Evolutionary conservation across 2,113 vertebrate genomes (phyloP).

Genomic region (Sebastes schlegelii): DNA sequence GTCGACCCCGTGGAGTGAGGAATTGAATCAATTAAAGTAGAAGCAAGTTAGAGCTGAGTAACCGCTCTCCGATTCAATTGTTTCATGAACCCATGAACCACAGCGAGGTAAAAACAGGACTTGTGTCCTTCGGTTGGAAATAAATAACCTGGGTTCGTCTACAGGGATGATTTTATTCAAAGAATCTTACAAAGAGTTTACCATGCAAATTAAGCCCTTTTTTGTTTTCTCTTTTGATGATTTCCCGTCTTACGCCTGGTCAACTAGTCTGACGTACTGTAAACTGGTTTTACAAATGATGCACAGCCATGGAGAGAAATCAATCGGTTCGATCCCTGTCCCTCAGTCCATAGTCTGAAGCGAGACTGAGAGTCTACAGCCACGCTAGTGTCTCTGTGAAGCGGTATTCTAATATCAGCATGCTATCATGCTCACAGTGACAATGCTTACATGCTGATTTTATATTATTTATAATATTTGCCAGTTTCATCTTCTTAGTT

Average conservation of each 20-base stretch:
- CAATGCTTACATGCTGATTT: neutral
- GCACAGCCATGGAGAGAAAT: neutral
- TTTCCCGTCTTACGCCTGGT: neutral
- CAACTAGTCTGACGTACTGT: too few species aligned
- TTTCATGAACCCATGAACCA: slow-evolving; percentile 52
- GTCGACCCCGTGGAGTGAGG: slow-evolving; percentile 39
- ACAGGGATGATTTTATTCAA: neutral
- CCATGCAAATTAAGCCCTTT: neutral
- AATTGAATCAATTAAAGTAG: slow-evolving; percentile 69
- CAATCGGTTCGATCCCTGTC: too few species aligned
- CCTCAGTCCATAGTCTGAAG: neutral
- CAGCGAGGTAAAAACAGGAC: slow-evolving; percentile 24
- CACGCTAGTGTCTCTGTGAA: neutral
- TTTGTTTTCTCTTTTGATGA: neutral
- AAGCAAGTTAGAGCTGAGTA: slow-evolving; percentile 59
- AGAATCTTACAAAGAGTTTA: neutral
- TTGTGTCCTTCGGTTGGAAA: slow-evolving; percentile 8
- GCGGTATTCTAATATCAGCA: neutral
- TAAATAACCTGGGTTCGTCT: slow-evolving; percentile 14
- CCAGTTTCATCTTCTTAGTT: neutral
- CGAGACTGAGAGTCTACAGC: neutral
- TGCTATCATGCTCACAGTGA: neutral
- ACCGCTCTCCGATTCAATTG: slow-evolving; percentile 49
- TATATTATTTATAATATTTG: neutral
- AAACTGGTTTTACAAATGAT: neutral